Base-by-base conservation (phyloP, 2,888 invertebrate genomes). In the Cryptosula pallasiana region DNA sequence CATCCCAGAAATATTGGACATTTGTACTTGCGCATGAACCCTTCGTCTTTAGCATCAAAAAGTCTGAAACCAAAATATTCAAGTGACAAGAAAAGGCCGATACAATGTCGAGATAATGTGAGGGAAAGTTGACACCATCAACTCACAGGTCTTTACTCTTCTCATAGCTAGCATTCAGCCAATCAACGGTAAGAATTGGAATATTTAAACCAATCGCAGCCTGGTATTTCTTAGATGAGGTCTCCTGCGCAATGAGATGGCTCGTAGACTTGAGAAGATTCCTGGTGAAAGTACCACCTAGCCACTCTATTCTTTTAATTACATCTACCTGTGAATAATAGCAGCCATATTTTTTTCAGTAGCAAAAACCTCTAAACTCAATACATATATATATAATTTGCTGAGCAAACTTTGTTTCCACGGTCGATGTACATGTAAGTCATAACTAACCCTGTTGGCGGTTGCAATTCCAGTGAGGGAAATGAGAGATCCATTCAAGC, bases 161-260 rank as follows among this genome's bases (percentile, higher is more conserved):
- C 20, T 90, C 86, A 94, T 94, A 96, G 0, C 94, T 90, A 0
- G 89, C 89, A 45, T 90, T 87, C 0, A 96, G 87, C 95, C 95
- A 96, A 23, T 89, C 87, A 9, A 89, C 88, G 1, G 88, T 88
- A 90, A 95, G 91, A 13, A 95, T 87, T 35, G 90, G 90, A 73
- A 91, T 88, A 71, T 88, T 88, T 77, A 86, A 86, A 79, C 89
- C 88, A 34, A 88, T 87, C 23, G 93, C 92, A 84, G 89, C 84
- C 73, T 79, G 75, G 74, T 86, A 86, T 76, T 86, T 86, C 73
- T 83, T 81, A 35, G 85, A 84, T 29, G 85, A 84, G 16, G 85
- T 84, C 73, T 81, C 80, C 23, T 82, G 90, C 0, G 93, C 91
- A 1, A 95, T 87, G 27, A 95, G 87, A 86, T 95, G 94, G 5